Conservation (phyloP, 2,888 invertebrate genomes). For the Endotricha flammealis region DNA sequence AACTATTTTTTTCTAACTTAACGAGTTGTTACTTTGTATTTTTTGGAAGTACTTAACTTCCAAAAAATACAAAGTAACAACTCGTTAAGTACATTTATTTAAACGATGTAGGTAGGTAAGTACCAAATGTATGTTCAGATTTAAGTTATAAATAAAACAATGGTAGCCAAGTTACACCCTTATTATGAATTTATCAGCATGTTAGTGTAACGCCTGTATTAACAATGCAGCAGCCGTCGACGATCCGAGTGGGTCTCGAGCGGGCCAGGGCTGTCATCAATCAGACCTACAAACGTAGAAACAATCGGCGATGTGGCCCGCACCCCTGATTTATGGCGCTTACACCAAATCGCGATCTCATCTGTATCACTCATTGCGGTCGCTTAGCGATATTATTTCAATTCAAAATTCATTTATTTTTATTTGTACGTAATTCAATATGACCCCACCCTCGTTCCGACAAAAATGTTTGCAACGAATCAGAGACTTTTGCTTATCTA, state of each 20-base stretch:
- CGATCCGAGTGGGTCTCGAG: constrained; percentile 5
- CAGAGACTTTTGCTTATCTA: too few relatives aligned
- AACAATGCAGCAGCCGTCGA: constrained; percentile 21
- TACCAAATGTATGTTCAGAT: too few relatives aligned
- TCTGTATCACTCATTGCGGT: constrained; percentile 32
- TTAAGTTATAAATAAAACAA: too few relatives aligned
- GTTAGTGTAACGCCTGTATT: constrained; percentile 18
- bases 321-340: constrained; percentile 41
- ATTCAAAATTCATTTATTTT: constrained; percentile 15
- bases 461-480: too few relatives aligned
- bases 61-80: too few relatives aligned
- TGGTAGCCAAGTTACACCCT: too few relatives aligned
- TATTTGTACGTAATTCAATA: constrained; percentile 11
- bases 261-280: constrained; percentile 42
- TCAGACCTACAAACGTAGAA: constrained; percentile 56
- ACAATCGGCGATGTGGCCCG: constrained; percentile 38
- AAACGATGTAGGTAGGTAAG: too few relatives aligned
- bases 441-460: constrained; percentile 9
- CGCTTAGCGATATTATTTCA: constrained; percentile 22
- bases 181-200: constrained; percentile 1
- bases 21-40: too few relatives aligned
- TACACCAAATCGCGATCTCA: constrained; percentile 33
- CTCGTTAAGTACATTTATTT: too few relatives aligned
- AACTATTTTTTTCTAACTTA: too few relatives aligned
- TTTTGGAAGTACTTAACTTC: too few relatives aligned